These are phyloP conservation scores for Anarrhichthys ocellatus DNA, from an alignment of 2,113 vertebrate species.

Conservation along the genomic window DNA sequence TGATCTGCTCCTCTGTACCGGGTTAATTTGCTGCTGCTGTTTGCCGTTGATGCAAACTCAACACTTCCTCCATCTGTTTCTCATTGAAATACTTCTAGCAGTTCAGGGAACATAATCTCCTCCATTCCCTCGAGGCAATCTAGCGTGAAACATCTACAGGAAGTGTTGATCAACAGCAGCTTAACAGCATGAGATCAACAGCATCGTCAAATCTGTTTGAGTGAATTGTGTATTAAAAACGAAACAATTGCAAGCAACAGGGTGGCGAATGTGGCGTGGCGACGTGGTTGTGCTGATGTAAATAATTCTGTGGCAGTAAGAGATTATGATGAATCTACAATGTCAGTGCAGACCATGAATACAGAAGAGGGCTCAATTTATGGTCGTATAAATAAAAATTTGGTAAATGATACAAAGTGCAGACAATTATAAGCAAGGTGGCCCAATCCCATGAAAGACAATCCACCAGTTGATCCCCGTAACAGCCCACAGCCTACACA, in stretches of 20 bases:
- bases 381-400: neutral
- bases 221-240: neutral
- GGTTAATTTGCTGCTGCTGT: neutral
- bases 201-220: neutral
- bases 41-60: neutral
- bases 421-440: neutral
- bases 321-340: neutral
- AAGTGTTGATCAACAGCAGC: conserved; percentile 18
- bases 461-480: conserved; percentile 3
- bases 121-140: conserved; percentile 2
- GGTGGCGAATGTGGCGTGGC: neutral
- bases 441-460: conserved; percentile 1
- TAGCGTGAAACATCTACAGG: conserved; percentile 15
- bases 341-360: neutral
- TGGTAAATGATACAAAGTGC: neutral
- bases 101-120: neutral
- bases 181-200: neutral
- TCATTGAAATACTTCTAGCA: conserved; percentile 1
- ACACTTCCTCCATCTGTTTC: conserved; percentile 34
- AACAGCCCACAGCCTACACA: conserved; percentile 15
- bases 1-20: neutral
- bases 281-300: neutral
- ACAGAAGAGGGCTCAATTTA: no score
- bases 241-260: neutral
- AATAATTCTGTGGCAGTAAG: neutral